A percentile compares a stretch with the other conserved stretches of the same genome.
Conservation (phyloP, 2,888 invertebrate species). For the Drosophila histrio region DNA sequence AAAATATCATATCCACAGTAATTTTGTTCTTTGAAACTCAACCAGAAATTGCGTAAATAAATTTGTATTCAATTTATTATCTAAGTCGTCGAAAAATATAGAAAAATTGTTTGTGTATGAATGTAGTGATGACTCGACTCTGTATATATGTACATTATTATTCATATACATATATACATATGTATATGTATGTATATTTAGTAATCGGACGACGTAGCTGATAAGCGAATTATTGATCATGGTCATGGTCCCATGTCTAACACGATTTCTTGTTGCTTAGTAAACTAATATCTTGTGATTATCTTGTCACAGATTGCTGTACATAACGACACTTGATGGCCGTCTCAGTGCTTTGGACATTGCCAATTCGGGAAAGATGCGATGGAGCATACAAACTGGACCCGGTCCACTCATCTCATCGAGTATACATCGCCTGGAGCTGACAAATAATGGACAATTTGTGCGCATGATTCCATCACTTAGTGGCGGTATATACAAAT, state of each 20-base stretch:
- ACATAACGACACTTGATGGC: constrained; percentile 96
- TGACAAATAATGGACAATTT: constrained; percentile 93
- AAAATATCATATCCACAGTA: not conserved
- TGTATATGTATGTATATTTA: not conserved
- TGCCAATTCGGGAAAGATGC: constrained; percentile 87
- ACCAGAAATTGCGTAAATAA: not conserved
- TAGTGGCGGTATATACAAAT: constrained; percentile 95
- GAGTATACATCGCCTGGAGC: constrained; percentile 93
- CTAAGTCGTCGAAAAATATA: too few relatives aligned
- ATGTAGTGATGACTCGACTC: not conserved
- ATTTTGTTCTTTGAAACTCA: not conserved
- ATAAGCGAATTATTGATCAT: constrained; percentile 36
- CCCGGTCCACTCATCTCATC: constrained; percentile 92
- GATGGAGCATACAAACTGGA: constrained; percentile 92
- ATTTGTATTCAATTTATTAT: not conserved
- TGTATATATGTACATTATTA: not conserved
- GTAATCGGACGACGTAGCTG: constrained; percentile 8
- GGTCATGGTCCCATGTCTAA: constrained; percentile 38
- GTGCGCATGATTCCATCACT: constrained; percentile 96
- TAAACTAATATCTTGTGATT: not conserved
- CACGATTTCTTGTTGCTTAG: not conserved
- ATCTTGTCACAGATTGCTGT: constrained; percentile 87
- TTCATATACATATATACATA: too few relatives aligned
- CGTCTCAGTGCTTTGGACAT: constrained; percentile 92
- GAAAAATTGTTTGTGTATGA: not conserved